Evolutionary conservation across 2,888 invertebrate genomes (phyloP).

Genomic region (Oligia latruncula): DNA sequence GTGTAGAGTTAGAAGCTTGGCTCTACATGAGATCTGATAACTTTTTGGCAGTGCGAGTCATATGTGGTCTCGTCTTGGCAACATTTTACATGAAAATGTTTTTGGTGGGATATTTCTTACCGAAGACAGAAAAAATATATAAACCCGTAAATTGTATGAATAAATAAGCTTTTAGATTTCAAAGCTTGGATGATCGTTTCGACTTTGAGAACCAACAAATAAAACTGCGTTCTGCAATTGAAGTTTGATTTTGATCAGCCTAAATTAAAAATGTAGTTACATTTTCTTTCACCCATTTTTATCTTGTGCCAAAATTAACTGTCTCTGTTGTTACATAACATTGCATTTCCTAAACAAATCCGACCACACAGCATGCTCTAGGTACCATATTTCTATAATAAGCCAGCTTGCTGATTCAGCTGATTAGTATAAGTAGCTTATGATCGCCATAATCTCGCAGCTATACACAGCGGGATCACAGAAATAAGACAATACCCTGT

Average conservation of each 20-base stretch:
- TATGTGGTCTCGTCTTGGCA: too few species aligned
- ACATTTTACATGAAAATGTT: too few species aligned
- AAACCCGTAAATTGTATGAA: neutral
- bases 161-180: neutral
- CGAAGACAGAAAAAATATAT: neutral
- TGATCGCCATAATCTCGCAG: slow-evolving; percentile 11
- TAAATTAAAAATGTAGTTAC: neutral
- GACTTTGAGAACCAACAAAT: neutral
- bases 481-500: slow-evolving; percentile 49
- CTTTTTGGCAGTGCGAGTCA: too few species aligned
- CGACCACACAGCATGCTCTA: too few species aligned
- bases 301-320: neutral
- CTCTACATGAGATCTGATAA: too few species aligned
- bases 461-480: slow-evolving; percentile 16
- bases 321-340: neutral
- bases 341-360: neutral
- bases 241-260: neutral
- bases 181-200: neutral
- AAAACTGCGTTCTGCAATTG: too few species aligned
- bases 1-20: too few species aligned
- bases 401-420: slow-evolving; percentile 16
- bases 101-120: too few species aligned
- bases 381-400: slow-evolving; percentile 2
- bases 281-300: neutral
- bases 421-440: slow-evolving; percentile 45